Conservation (phyloP, 2,113 vertebrate genomes). For the Oncorhynchus tshawytscha region DNA sequence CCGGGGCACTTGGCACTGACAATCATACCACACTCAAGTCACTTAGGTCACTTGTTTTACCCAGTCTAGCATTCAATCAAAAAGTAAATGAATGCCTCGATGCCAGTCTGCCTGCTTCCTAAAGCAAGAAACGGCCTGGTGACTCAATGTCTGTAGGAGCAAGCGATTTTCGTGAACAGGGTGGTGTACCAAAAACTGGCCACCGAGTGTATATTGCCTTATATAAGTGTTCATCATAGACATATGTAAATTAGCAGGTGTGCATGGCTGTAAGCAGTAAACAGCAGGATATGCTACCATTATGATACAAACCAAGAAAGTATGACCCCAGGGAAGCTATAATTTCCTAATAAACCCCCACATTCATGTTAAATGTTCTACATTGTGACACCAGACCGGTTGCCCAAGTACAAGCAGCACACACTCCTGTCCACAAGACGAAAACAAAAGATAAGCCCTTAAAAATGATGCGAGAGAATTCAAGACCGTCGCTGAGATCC, state of each 20-base stretch:
- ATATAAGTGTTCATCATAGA: too few species aligned
- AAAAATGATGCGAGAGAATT: neutral
- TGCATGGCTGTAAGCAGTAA: neutral
- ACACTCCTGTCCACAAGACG: neutral
- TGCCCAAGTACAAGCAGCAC: constrained; percentile 42
- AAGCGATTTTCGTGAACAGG: too few species aligned
- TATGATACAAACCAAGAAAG: neutral
- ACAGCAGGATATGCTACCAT: neutral
- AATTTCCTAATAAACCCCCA: neutral
- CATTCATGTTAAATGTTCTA: constrained; percentile 11
- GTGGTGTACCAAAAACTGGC: neutral
- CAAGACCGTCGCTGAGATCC: too few species aligned
- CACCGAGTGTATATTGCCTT: too few species aligned
- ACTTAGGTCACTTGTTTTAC: too few species aligned
- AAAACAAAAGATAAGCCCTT: neutral
- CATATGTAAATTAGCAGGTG: neutral
- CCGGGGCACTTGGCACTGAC: too few species aligned
- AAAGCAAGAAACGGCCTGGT: too few species aligned
- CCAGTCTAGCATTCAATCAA: too few species aligned
- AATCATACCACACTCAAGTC: too few species aligned
- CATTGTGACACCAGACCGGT: constrained; percentile 35
- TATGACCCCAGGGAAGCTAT: neutral
- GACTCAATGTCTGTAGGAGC: too few species aligned
- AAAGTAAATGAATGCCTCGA: too few species aligned
- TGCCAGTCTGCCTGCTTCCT: too few species aligned